phyloP scores from a whole-genome alignment of 1,140 invertebrate species.

The Drusus annulatus region DNA sequence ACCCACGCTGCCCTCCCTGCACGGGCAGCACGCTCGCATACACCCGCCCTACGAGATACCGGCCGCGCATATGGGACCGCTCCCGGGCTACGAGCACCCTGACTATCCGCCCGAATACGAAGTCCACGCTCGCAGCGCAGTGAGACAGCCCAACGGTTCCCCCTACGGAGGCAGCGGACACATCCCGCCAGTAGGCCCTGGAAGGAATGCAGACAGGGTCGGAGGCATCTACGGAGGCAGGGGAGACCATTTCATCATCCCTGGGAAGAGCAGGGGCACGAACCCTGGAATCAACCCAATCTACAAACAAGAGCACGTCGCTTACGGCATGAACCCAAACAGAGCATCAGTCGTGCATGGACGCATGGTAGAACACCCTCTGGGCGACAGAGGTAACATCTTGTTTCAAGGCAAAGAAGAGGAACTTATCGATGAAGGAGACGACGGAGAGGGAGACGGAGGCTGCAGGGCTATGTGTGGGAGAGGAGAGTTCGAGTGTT shows the following conservation, averaged over 20 bases:
- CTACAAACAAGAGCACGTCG: constrained; percentile 55
- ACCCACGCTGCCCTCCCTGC: not conserved
- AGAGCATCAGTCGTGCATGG: constrained; percentile 51
- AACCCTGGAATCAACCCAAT: constrained; percentile 57
- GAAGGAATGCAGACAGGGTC: constrained; percentile 31
- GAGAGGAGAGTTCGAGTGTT: constrained; percentile 71
- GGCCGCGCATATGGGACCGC: constrained; percentile 1
- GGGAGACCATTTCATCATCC: constrained; percentile 46
- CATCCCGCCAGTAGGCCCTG: constrained; percentile 47
- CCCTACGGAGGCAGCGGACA: constrained; percentile 51
- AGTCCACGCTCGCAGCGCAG: constrained; percentile 32
- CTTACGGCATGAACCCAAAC: constrained; percentile 53
- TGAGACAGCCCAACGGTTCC: constrained; percentile 39
- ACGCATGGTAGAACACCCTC: constrained; percentile 44
- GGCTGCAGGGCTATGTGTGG: constrained; percentile 69
- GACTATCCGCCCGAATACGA: constrained; percentile 43
- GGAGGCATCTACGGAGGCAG: constrained; percentile 45
- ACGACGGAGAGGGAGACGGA: constrained; percentile 60
- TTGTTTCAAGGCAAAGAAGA: constrained; percentile 51
- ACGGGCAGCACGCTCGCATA: too few relatives aligned
- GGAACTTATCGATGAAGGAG: constrained; percentile 62
- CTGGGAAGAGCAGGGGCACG: constrained; percentile 43
- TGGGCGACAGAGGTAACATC: constrained; percentile 34
- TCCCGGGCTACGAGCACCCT: constrained; percentile 40
- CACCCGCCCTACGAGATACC: not conserved